phyloP scores from a whole-genome alignment of 2,888 invertebrate species.

The Agrochola litura region DNA sequence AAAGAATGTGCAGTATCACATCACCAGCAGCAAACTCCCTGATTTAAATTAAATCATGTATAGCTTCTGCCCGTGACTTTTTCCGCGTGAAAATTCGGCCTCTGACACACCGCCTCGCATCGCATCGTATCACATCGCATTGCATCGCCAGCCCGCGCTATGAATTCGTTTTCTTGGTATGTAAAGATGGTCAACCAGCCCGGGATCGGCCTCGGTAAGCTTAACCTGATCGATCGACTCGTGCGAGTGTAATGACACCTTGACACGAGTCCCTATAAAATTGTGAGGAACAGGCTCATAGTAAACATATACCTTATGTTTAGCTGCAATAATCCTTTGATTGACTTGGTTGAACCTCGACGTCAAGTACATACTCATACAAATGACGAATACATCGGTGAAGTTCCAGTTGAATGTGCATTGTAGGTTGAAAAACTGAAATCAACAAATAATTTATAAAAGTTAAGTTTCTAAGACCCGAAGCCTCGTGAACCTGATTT shows the following conservation, averaged over 20 bases:
- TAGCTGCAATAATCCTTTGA: conserved; percentile 72
- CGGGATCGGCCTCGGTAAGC: neutral
- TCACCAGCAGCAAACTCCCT: too few relatives aligned
- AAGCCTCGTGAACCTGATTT: too few relatives aligned
- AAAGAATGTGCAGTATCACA: too few relatives aligned
- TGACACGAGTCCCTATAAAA: neutral
- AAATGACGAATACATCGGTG: conserved; percentile 92
- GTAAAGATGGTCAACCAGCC: too few relatives aligned
- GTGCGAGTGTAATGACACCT: neutral
- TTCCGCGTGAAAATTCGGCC: too few relatives aligned
- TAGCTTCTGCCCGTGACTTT: too few relatives aligned
- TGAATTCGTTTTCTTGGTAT: too few relatives aligned
- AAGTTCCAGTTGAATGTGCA: conserved; percentile 93
- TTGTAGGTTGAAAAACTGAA: conserved; percentile 88
- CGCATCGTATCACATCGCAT: too few relatives aligned
- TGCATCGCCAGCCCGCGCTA: too few relatives aligned
- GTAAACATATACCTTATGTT: conserved; percentile 74
- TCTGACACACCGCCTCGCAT: too few relatives aligned
- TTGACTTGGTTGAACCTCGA: conserved; percentile 92
- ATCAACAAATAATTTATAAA: neutral
- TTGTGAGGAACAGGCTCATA: neutral
- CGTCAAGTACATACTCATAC: conserved; percentile 92
- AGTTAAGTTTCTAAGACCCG: neutral
- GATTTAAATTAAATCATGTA: too few relatives aligned
- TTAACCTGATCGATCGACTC: neutral